phyloP scores from a whole-genome alignment of 2,888 invertebrate species.

The Urechis unicinctus region DNA sequence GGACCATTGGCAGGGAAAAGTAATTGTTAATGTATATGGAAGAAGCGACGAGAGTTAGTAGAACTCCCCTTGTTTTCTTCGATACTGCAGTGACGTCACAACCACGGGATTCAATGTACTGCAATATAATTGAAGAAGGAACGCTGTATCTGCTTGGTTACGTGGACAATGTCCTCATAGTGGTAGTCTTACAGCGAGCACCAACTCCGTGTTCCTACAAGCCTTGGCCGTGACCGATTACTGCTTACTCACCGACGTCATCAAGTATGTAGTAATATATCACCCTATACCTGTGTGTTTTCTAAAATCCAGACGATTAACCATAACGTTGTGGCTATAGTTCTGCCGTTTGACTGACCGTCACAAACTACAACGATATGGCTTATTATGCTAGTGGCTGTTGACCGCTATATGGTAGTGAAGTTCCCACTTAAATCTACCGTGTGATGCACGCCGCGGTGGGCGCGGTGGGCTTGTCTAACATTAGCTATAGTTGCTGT shows the following conservation, averaged over 20 bases:
- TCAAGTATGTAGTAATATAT: constrained; percentile 7
- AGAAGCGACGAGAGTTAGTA: no score
- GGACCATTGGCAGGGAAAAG: no score
- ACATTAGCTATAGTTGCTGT: constrained; percentile 2
- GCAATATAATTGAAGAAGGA: constrained; percentile 9
- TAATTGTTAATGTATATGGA: no score
- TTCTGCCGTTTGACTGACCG: constrained; percentile 9
- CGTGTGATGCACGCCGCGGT: constrained; percentile 1
- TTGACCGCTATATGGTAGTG: constrained; percentile 11
- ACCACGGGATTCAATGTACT: no score
- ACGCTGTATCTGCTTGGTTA: constrained; percentile 5
- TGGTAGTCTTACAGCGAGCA: constrained; percentile 6
- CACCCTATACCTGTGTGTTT: constrained; percentile 5
- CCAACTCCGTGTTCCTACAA: constrained; percentile 8
- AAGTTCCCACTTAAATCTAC: constrained; percentile 4
- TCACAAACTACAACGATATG: constrained; percentile 10
- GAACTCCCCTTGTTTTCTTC: no score
- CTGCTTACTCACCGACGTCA: constrained; percentile 7
- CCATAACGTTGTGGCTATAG: constrained; percentile 6
- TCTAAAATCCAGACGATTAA: background rate
- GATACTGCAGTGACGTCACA: no score
- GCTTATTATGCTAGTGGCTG: constrained; percentile 8
- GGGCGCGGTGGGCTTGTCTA: background rate
- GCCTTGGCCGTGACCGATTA: constrained; percentile 10
- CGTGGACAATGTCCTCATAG: constrained; percentile 3